phyloP scores from a whole-genome alignment of 2,797 vertebrate genomes.

The Gadopsis bispinosus region DNA sequence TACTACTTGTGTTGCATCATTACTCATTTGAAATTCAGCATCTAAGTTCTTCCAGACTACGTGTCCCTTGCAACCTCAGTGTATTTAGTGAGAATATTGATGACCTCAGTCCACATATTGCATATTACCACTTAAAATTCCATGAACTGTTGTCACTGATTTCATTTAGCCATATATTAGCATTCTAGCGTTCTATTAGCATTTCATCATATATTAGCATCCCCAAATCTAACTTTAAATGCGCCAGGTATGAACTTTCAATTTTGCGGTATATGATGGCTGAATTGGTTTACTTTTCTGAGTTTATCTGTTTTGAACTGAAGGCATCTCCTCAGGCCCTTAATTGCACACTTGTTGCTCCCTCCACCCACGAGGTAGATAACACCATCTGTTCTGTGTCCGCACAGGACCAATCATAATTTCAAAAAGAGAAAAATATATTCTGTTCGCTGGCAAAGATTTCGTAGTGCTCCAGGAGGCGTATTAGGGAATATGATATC shows the following conservation, averaged over 20 bases:
- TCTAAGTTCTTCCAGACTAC: not conserved
- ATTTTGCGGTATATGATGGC: constrained; percentile 35
- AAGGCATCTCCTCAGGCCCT: constrained; percentile 63
- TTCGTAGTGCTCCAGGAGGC: constrained; percentile 69
- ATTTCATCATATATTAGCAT: constrained; percentile 35
- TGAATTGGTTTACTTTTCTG: constrained; percentile 46
- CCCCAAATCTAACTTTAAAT: constrained; percentile 22
- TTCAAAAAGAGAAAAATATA: constrained; percentile 76
- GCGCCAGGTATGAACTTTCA: constrained; percentile 24
- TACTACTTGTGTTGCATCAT: not conserved
- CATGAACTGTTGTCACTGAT: constrained; percentile 25
- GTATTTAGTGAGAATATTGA: constrained; percentile 3
- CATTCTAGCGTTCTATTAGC: not conserved
- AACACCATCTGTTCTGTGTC: constrained; percentile 82
- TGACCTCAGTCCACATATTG: constrained; percentile 28
- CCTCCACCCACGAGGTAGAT: constrained; percentile 54
- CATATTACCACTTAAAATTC: constrained; percentile 37
- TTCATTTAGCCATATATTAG: constrained; percentile 31
- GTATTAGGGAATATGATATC: constrained; percentile 26
- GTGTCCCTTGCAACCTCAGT: constrained; percentile 13
- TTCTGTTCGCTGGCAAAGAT: constrained; percentile 68
- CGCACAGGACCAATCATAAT: constrained; percentile 68
- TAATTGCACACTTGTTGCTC: constrained; percentile 84
- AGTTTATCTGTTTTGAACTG: constrained; percentile 53
- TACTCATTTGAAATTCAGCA: constrained; percentile 15